A percentile compares a stretch with the other conserved stretches of the same genome.
Conservation (phyloP, 2,113 vertebrate genomes). For the Perca fluviatilis region DNA sequence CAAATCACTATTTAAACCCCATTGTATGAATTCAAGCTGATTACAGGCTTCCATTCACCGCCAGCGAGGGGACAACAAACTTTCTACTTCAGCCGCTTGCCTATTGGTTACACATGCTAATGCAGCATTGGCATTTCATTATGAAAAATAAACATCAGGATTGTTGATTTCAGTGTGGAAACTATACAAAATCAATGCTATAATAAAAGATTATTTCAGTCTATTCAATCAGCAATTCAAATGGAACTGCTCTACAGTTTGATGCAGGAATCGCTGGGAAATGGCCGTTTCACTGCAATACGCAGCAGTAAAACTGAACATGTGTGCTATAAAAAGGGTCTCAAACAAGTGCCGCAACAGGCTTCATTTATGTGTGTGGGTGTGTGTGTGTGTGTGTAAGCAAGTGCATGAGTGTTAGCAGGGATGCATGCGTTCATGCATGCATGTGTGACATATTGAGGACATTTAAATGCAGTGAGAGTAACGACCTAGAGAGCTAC, state of each 20-base stretch:
- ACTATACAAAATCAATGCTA: constrained; percentile 11
- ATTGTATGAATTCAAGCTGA: not conserved
- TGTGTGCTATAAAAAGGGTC: constrained; percentile 31
- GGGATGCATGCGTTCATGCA: constrained; percentile 43
- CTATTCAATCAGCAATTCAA: constrained; percentile 18
- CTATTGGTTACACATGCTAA: not conserved
- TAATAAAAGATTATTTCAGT: constrained; percentile 24
- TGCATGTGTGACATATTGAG: constrained; percentile 75
- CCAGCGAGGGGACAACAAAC: not conserved
- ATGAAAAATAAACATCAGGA: not conserved
- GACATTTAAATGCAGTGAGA: constrained; percentile 72
- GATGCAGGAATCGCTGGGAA: constrained; percentile 8
- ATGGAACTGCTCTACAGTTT: not conserved
- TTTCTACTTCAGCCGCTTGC: not conserved
- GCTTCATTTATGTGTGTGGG: constrained; percentile 25
- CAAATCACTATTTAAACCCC: not conserved
- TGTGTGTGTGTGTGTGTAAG: not conserved
- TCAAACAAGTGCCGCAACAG: constrained; percentile 30
- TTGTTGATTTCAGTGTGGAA: constrained; percentile 8
- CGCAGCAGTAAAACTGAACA: constrained; percentile 38
- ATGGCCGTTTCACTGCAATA: constrained; percentile 35
- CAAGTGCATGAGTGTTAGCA: not conserved
- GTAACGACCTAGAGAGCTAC: constrained; percentile 62
- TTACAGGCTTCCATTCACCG: not conserved
- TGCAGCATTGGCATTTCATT: not conserved